Percentiles rank a stretch among this genome's conserved stretches.
Conservation (phyloP, 2,113 vertebrate species). For the Circaetus gallicus region DNA sequence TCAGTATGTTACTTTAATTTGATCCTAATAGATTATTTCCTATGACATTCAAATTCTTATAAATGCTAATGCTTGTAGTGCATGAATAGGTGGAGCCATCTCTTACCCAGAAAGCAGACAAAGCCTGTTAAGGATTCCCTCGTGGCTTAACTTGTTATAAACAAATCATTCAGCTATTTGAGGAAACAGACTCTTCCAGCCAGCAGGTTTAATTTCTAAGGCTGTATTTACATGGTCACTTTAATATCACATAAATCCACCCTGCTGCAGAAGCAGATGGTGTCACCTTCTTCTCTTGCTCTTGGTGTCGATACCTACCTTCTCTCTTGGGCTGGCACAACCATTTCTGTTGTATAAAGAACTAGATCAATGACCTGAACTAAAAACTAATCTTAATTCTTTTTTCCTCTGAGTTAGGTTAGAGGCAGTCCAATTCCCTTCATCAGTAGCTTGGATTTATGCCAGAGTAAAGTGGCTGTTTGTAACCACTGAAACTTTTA, state of each 20-base stretch:
- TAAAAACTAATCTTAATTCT: neutral
- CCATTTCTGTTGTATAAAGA: neutral
- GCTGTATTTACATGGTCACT: neutral
- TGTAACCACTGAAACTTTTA: neutral
- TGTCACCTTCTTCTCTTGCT: neutral
- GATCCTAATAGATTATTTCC: neutral
- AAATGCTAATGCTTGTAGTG: neutral
- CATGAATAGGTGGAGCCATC: neutral
- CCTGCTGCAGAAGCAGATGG: neutral
- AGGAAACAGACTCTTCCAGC: neutral
- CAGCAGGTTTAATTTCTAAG: slow-evolving; percentile 1
- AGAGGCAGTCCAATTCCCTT: neutral
- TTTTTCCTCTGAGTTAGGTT: neutral
- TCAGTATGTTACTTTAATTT: neutral
- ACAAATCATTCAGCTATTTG: slow-evolving; percentile 14
- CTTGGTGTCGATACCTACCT: neutral
- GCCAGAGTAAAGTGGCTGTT: neutral
- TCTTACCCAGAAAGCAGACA: neutral
- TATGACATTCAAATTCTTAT: neutral
- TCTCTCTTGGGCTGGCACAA: neutral
- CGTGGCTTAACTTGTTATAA: neutral
- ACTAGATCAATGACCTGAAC: neutral
- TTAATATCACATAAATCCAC: neutral
- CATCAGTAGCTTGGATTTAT: neutral
- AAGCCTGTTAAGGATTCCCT: neutral